Evolutionary conservation across 2,113 vertebrate genomes (phyloP), one percentile per base, ranked within the genome.

Genomic region (Platysteira castanea): DNA sequence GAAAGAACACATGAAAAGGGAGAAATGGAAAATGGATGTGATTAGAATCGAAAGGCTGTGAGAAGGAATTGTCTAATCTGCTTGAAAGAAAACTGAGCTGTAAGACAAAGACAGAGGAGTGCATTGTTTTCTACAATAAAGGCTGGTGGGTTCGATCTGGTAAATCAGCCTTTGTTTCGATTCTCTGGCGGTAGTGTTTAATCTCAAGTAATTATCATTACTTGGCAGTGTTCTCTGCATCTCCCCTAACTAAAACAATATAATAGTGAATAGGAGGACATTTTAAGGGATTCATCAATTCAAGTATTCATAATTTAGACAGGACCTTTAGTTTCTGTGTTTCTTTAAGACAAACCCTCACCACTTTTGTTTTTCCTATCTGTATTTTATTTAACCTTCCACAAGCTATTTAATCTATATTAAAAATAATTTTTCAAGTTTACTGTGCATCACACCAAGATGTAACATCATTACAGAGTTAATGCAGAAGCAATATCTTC

Each of bases 131-230:
- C 70, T 61, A 30, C 59, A 95, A 68, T 26, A 63, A 59, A 92
- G 35, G 47, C 49, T 95, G 50, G n/a, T 87, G 49, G 30, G 14
- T 74, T 87, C 1, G 0, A 93, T 60, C 89, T 74, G 50, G 75
- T 42, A 80, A 78, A 20, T 56, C 74, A 93, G 54, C 11, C 24
- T 91, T 81, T 94, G 77, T 78, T 92, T 69, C 8, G 3, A 61
- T 67, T 57, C 84, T 93, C 79, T 89, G 28, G n/a, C 42, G 69
- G 47, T 20, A 47, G 26, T n/a, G 71, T 87, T 93, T 79, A 91
- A 93, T 94, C 78, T 87, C 73, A 79, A 92, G 44, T 81, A 93
- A 84, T 92, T 94, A 94, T 93, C 73, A 75, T 35, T 78, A 41
- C 69, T 84, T 90, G 93, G 68, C 52, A 67, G 37, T 26, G 33